Evolutionary conservation across 2,888 invertebrate species (phyloP).

Genomic region (Coelinius sp.): DNA sequence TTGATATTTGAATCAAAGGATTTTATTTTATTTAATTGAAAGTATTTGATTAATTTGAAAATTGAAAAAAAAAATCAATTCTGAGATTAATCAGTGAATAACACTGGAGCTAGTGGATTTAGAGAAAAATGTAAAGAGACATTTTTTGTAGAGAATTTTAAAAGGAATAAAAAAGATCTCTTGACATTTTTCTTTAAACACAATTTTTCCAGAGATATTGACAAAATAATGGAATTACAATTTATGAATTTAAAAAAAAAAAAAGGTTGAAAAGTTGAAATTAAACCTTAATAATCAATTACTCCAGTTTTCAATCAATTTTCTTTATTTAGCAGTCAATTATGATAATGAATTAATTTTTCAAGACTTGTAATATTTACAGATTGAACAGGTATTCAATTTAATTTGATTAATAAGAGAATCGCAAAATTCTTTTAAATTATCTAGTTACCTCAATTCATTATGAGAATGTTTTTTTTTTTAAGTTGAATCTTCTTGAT

Average conservation of each 20-base stretch:
- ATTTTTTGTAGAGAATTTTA: no score
- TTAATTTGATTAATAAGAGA: conserved; percentile 37
- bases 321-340: conserved; percentile 57
- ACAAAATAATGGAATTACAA: no score
- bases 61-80: neutral
- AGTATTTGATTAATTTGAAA: neutral
- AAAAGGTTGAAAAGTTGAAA: neutral
- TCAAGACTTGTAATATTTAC: conserved; percentile 47
- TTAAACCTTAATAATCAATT: neutral
- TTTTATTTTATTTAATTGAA: neutral
- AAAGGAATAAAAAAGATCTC: no score
- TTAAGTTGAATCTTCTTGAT: neutral
- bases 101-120: no score
- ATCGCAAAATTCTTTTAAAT: conserved; percentile 39
- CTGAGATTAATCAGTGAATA: no score
- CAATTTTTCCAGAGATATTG: no score
- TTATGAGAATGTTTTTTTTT: conserved; percentile 1
- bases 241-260: no score
- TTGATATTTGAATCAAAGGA: neutral
- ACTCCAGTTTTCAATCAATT: neutral
- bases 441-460: conserved; percentile 23
- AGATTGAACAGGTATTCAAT: conserved; percentile 47
- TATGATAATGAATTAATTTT: conserved; percentile 43
- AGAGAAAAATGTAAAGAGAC: no score
- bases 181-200: no score